phyloP scores from a whole-genome alignment of 1,140 invertebrate species.

The Trachymyrmex septentrionalis region DNA sequence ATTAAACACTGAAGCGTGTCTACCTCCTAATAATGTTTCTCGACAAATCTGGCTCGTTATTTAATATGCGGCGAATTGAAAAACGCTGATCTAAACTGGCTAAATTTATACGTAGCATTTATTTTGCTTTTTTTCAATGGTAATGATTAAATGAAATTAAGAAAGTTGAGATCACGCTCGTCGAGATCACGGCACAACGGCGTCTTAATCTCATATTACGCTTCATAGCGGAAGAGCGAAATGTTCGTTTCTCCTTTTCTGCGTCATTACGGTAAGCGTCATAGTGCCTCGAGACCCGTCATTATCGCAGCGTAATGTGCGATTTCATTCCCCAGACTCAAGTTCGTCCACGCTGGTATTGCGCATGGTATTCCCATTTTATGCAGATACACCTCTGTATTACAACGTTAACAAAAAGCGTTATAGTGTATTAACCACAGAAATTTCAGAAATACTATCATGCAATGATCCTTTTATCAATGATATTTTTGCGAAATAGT shows the following conservation, averaged over 20 bases:
- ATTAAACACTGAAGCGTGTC: no score
- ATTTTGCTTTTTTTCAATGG: background rate
- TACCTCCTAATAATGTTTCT: no score
- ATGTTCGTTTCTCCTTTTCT: constrained; percentile 44
- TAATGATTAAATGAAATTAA: constrained; percentile 22
- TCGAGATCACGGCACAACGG: background rate
- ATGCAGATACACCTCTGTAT: constrained; percentile 61
- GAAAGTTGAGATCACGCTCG: background rate
- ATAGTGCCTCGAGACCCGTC: constrained; percentile 56
- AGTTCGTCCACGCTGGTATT: constrained; percentile 38
- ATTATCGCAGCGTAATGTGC: constrained; percentile 62
- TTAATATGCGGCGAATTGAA: no score
- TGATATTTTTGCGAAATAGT: constrained; percentile 21
- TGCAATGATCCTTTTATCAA: background rate
- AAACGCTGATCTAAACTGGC: background rate
- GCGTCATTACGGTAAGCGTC: constrained; percentile 67
- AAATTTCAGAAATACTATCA: constrained; percentile 63
- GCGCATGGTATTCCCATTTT: constrained; percentile 66
- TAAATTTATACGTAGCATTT: background rate
- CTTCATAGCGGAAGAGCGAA: background rate
- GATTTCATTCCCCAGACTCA: constrained; percentile 69
- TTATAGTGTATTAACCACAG: constrained; percentile 52
- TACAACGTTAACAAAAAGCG: constrained; percentile 33
- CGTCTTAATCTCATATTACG: constrained; percentile 3
- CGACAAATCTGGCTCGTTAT: no score